phyloP scores from a whole-genome alignment of 2,888 invertebrate genomes.

The Seladonia tumulorum region DNA sequence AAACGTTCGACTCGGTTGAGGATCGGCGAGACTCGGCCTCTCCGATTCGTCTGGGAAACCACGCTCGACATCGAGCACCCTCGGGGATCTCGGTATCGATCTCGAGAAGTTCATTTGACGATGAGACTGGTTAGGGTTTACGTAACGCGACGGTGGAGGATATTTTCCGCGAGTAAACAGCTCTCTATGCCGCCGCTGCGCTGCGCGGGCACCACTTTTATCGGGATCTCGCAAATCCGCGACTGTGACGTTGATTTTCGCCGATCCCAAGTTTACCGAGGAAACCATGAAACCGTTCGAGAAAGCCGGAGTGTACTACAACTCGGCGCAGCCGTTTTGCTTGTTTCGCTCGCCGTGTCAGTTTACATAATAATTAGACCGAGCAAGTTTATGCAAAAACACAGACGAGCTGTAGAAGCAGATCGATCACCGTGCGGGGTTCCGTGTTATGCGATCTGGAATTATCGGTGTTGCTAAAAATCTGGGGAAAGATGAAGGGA shows the following conservation, averaged over 20 bases:
- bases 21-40: background rate
- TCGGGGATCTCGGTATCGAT: slow-evolving; percentile 18
- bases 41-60: background rate
- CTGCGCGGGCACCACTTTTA: slow-evolving; percentile 21
- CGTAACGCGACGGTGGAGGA: slow-evolving; percentile 24
- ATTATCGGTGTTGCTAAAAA: too few species aligned
- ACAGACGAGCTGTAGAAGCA: background rate
- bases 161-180: slow-evolving; percentile 33
- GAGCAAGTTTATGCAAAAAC: background rate
- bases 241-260: slow-evolving; percentile 41
- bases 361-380: background rate
- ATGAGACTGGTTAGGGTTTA: slow-evolving; percentile 27
- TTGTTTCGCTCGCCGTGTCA: background rate
- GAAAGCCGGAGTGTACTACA: background rate
- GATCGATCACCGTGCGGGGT: background rate
- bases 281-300: slow-evolving; percentile 7
- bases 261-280: slow-evolving; percentile 63
- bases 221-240: slow-evolving; percentile 25
- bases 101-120: slow-evolving; percentile 28
- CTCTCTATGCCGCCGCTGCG: background rate
- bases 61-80: background rate
- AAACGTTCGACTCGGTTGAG: background rate
- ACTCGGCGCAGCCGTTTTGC: background rate
- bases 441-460: too few species aligned
- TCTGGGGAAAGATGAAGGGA: too few species aligned